These are phyloP conservation scores for Euclidia mi DNA, from an alignment of 2,888 invertebrate species.

Conservation along the genomic window DNA sequence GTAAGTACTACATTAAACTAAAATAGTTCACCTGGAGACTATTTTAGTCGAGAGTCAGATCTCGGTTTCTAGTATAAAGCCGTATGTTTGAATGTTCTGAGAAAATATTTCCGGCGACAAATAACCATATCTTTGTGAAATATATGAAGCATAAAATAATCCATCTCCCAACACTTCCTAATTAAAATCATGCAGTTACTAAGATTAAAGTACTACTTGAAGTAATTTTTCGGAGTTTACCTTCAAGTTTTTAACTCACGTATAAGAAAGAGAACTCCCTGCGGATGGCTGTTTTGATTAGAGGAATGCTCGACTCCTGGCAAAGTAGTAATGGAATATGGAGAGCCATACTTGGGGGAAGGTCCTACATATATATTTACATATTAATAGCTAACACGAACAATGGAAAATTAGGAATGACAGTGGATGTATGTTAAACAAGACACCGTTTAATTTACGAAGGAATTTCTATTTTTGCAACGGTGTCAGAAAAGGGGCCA, in stretches of 20 bases:
- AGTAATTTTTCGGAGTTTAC: not conserved
- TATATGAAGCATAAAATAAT: no score
- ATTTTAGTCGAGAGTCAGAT: no score
- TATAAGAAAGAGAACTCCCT: slow-evolving; percentile 11
- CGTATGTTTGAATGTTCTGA: no score
- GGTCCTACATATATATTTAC: slow-evolving; percentile 8
- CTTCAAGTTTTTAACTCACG: slow-evolving; percentile 4
- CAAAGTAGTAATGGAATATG: slow-evolving; percentile 5
- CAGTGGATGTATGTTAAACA: not conserved
- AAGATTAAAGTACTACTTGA: no score
- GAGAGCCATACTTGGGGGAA: not conserved
- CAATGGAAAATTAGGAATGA: not conserved
- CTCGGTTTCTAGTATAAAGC: no score
- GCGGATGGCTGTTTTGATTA: slow-evolving; percentile 12
- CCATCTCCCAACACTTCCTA: no score
- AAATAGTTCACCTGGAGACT: no score
- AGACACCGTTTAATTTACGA: not conserved
- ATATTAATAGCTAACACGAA: slow-evolving; percentile 8
- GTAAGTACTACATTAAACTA: not conserved
- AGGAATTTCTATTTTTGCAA: no score
- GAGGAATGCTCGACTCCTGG: slow-evolving; percentile 12
- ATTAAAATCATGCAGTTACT: no score
- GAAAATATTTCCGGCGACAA: no score
- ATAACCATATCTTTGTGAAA: no score
- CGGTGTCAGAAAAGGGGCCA: no score